Percentiles rank a stretch among this genome's conserved stretches.
phyloP scores from a whole-genome alignment of 2,113 vertebrate species.

The Brevimyrus niger region DNA sequence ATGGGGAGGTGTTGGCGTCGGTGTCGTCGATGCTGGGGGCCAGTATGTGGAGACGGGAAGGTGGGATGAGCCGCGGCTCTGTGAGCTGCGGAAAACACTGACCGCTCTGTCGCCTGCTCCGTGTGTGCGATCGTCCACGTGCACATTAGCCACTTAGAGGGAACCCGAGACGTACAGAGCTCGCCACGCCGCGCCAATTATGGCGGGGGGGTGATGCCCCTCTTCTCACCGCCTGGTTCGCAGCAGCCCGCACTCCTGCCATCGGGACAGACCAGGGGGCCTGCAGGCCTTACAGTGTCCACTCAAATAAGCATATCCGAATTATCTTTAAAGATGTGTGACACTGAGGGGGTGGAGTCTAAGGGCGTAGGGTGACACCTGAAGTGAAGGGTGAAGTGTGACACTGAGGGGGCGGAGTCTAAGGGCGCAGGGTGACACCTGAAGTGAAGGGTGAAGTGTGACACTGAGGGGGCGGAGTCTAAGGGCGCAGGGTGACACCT shows the following conservation, averaged over 20 bases:
- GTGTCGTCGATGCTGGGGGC: conserved; percentile 40
- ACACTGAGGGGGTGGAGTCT: neutral
- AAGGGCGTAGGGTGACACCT: neutral
- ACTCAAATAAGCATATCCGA: conserved; percentile 40
- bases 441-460: too few species aligned
- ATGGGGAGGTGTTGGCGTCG: conserved; percentile 19
- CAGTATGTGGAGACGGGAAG: conserved; percentile 53
- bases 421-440: neutral
- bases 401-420: too few species aligned
- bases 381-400: neutral
- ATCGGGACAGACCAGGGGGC: neutral
- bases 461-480: too few species aligned
- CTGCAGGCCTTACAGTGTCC: neutral
- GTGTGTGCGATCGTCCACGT: neutral
- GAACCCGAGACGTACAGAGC: conserved; percentile 60
- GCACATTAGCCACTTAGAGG: conserved; percentile 67
- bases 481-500: neutral
- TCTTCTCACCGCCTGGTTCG: conserved; percentile 42
- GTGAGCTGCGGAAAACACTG: conserved; percentile 48
- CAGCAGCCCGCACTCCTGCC: conserved; percentile 4
- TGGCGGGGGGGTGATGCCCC: conserved; percentile 49
- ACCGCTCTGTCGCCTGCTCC: conserved; percentile 48
- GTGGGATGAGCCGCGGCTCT: conserved; percentile 28
- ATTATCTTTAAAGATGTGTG: conserved; percentile 44
- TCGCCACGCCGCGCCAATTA: conserved; percentile 53